These are phyloP conservation scores for Dryobotodes eremita DNA, from an alignment of 2,888 invertebrate species.

Conservation along the genomic window DNA sequence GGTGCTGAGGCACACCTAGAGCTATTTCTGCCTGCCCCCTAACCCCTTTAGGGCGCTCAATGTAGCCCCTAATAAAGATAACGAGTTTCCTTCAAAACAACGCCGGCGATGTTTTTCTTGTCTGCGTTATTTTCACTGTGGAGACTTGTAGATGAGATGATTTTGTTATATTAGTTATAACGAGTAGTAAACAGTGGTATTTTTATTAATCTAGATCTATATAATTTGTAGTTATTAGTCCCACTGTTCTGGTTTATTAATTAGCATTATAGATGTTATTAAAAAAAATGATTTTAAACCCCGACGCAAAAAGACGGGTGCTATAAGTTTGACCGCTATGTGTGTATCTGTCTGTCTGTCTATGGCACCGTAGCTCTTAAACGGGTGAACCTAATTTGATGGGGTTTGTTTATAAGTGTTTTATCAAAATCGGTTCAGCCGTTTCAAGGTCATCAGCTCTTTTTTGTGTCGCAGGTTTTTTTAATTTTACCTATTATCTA, in stretches of 20 bases:
- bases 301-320: too few species aligned
- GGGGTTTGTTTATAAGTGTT: too few species aligned
- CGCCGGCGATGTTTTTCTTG: constrained; percentile 71
- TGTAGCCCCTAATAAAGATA: constrained; percentile 76
- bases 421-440: too few species aligned
- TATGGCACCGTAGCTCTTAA: too few species aligned
- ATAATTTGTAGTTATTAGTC: background rate
- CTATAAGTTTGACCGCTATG: too few species aligned
- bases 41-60: constrained; percentile 68
- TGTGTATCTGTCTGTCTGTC: too few species aligned
- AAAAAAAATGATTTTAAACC: too few species aligned
- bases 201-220: background rate
- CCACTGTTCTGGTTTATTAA: background rate
- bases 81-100: constrained; percentile 77
- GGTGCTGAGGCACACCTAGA: constrained; percentile 53
- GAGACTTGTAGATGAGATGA: constrained; percentile 35
- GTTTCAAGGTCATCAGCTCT: too few species aligned
- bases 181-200: background rate
- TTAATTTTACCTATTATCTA: too few species aligned
- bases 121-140: constrained; percentile 37
- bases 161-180: constrained; percentile 40
- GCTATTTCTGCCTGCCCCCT: constrained; percentile 46
- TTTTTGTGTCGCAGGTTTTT: too few species aligned
- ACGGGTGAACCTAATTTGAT: too few species aligned
- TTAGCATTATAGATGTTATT: background rate